These are phyloP conservation scores for Sphinx pinastri DNA, from an alignment of 2,888 invertebrate genomes.

Conservation along the genomic window DNA sequence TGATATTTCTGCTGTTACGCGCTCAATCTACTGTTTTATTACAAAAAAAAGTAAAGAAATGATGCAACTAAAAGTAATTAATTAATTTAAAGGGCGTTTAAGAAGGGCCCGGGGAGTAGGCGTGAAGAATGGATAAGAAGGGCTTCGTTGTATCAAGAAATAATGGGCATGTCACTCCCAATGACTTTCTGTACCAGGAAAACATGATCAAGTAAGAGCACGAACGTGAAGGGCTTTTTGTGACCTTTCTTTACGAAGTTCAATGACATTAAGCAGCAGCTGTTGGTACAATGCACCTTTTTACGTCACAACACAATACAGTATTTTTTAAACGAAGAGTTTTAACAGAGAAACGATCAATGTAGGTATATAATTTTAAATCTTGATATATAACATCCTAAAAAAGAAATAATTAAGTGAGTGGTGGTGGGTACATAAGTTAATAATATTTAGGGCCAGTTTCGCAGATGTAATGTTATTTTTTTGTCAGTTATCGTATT, in stretches of 20 bases:
- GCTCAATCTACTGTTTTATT: neutral
- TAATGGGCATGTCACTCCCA: constrained; percentile 85
- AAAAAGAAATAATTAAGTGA: too few species aligned
- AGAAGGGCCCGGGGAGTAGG: constrained; percentile 54
- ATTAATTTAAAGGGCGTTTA: constrained; percentile 46
- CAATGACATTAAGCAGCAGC: neutral
- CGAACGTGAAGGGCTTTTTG: constrained; percentile 47
- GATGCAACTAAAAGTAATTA: constrained; percentile 63
- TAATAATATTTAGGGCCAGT: too few species aligned
- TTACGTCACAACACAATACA: neutral
- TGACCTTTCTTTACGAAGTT: constrained; percentile 14
- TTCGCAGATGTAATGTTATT: too few species aligned
- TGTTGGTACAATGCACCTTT: neutral
- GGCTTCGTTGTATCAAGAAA: constrained; percentile 73
- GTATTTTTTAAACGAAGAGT: neutral
- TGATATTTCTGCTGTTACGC: too few species aligned
- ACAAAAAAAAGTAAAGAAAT: constrained; percentile 34
- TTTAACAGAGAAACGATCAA: neutral
- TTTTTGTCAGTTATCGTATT: too few species aligned
- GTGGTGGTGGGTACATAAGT: too few species aligned
- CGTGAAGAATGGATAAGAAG: constrained; percentile 68
- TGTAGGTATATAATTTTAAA: neutral
- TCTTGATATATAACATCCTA: neutral
- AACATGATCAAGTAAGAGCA: constrained; percentile 55
- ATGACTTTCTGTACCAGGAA: constrained; percentile 82